Base-by-base conservation (phyloP, 2,888 invertebrate species). In the Harpalus rufipes region DNA sequence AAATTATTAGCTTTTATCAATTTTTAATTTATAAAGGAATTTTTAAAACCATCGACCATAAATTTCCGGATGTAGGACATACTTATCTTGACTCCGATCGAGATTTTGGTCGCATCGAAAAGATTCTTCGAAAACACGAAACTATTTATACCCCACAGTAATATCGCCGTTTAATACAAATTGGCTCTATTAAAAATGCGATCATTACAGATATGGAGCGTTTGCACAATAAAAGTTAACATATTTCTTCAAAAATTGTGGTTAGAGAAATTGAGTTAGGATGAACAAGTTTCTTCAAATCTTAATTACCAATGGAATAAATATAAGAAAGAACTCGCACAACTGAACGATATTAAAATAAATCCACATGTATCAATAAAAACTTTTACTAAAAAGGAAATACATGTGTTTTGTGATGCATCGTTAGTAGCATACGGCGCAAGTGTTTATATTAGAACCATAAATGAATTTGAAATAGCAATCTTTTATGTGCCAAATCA, bases 61-160 rank as follows among this genome's bases (percentile, higher is more conserved):
- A 89, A 86, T 89, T 89, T 86, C 89, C 89, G 6, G 89, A 88
- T 85, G 89, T 89, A 25, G 88, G 88, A 7, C 88, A 89, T 86
- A 87, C 87, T n/a, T 88, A 88, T 86, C 85, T 89, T 68, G 89
- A 89, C 85, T 88, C 87, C 21, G 88, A 88, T 80, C 21, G 88
- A 79, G 88, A 89, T 86, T 88, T 88, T 87, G 88, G 88, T 59
- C 83, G 87, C 18, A 88, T 88, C 21, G 88, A 89, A 87, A 89
- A 88, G 84, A 86, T 87, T 65, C 78, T 89, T 41, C 84, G 87
- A 51, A 88, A 88, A 82, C 87, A 88, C 86, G 88, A 87, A 81
- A 87, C 87, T 85, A 84, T 88, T 25, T 87, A 86, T 86, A 85
- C 79, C 8, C 86, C 59, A 59, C n/a, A 59, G 7, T 6, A 59